phyloP scores from a whole-genome alignment of 1,140 invertebrate species.

The Hetaerina americana region DNA sequence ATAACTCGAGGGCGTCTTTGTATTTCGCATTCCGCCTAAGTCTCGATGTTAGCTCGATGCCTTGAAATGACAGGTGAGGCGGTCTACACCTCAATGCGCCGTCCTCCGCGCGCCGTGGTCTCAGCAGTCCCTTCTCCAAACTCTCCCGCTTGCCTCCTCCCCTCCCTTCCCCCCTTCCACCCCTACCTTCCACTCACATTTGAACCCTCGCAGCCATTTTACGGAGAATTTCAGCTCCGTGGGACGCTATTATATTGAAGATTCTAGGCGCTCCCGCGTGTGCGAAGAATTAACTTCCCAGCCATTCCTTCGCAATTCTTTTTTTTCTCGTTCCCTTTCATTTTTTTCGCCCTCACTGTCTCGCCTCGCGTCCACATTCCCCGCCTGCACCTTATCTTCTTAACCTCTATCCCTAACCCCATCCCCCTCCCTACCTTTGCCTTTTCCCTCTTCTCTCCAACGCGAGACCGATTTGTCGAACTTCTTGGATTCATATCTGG shows the following conservation, averaged over 20 bases:
- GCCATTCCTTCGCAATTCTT: no score
- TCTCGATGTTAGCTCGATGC: background rate
- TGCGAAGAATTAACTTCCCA: background rate
- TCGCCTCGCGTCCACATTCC: background rate
- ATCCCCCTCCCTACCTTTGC: no score
- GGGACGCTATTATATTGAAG: background rate
- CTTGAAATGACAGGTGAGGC: background rate
- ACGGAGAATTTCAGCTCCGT: background rate
- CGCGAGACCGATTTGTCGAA: no score
- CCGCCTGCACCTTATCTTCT: background rate
- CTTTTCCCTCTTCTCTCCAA: no score
- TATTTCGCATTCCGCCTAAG: background rate
- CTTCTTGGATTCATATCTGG: no score
- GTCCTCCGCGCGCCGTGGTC: no score
- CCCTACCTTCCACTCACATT: no score
- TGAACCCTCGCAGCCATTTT: no score
- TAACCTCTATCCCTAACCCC: background rate
- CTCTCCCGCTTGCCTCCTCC: background rate
- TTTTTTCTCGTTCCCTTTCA: no score
- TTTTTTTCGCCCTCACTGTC: background rate
- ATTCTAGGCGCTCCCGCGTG: background rate
- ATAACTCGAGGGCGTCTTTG: background rate
- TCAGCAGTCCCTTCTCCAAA: background rate
- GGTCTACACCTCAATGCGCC: background rate
- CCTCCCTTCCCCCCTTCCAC: background rate